Conservation (phyloP, 1,140 invertebrate species). For the Hycleus phaleratus region DNA sequence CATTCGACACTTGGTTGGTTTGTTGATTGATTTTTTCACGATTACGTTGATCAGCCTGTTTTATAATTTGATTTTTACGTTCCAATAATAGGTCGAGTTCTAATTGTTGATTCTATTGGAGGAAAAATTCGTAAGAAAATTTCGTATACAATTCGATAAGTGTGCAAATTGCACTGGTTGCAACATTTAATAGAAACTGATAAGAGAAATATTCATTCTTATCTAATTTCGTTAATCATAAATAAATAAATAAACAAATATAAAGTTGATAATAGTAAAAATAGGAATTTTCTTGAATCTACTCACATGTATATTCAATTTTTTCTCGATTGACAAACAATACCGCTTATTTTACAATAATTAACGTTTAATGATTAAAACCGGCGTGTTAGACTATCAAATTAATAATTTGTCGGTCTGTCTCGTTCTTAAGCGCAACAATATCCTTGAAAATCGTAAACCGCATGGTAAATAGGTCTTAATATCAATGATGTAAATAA, state of each 20-base stretch:
- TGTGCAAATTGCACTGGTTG: neutral
- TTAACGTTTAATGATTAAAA: too few relatives aligned
- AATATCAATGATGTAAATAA: constrained; percentile 10
- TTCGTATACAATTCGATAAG: neutral
- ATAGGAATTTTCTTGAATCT: too few relatives aligned
- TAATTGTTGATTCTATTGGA: constrained; percentile 51
- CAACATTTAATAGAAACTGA: too few relatives aligned
- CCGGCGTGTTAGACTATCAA: too few relatives aligned
- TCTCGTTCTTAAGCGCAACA: neutral
- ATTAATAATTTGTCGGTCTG: too few relatives aligned
- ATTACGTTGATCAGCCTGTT: constrained; percentile 55
- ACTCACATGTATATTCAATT: too few relatives aligned
- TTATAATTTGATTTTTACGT: constrained; percentile 54
- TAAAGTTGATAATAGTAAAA: too few relatives aligned
- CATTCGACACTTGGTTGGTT: constrained; percentile 53
- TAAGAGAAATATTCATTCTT: too few relatives aligned
- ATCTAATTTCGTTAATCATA: too few relatives aligned
- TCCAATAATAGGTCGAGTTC: constrained; percentile 59
- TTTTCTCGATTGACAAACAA: too few relatives aligned
- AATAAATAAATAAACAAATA: too few relatives aligned
- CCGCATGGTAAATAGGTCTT: constrained; percentile 6
- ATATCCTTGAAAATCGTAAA: constrained; percentile 8
- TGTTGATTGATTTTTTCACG: constrained; percentile 54
- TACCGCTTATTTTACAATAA: too few relatives aligned
- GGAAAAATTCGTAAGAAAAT: neutral